Base-by-base conservation (phyloP, 2,113 vertebrate species). In the Aleadryas rufinucha region DNA sequence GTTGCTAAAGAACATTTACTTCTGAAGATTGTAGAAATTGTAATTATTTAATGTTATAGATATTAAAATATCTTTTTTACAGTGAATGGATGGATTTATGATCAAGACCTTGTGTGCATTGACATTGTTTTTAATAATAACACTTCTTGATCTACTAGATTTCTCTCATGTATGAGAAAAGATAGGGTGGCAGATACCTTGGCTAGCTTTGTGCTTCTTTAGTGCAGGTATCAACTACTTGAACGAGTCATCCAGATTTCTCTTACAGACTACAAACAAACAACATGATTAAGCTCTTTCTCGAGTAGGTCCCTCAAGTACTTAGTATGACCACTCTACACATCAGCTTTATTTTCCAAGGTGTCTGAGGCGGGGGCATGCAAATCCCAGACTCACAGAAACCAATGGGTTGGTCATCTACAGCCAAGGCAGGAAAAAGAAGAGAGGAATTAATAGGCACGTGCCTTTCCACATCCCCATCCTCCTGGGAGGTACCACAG, bases 391-490 rank as follows among this genome's bases (percentile, higher is more conserved):
- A 76, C n/a, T 39, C 42, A 35, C 6, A 18, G 24, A 57, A 57
- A 27, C 20, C 47, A 30, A 12, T 66, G 19, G 35, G 17, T 4
- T 5, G 2, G 23, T 50, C 14, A n/a, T 22, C 35, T 23, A 76
- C 35, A 71, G 22, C 22, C 1, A 2, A 41, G 50, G 11, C 5
- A 33, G 41, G 45, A 47, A 39, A 74, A 72, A 28, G 22, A 39
- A 28, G 39, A 28, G 26, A 42, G 20, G 24, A 57, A 41, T 49
- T 57, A 17, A 16, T 2, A 33, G 4, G 17, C 19, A 35, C 0
- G 0, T 30, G 30, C 13, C n/a, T 52, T 30, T 44, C 35, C 13
- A 13, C 1, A 0, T 10, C 2, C 27, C 23, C 8, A 8, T 37
- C 8, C 5, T 83, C 33, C 47, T 16, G 13, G 20, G 42, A 76